Evolutionary conservation across 2,888 invertebrate genomes (phyloP), one percentile per base, ranked within the genome.

Genomic region (Pristionchus fissidentatus): DNA sequence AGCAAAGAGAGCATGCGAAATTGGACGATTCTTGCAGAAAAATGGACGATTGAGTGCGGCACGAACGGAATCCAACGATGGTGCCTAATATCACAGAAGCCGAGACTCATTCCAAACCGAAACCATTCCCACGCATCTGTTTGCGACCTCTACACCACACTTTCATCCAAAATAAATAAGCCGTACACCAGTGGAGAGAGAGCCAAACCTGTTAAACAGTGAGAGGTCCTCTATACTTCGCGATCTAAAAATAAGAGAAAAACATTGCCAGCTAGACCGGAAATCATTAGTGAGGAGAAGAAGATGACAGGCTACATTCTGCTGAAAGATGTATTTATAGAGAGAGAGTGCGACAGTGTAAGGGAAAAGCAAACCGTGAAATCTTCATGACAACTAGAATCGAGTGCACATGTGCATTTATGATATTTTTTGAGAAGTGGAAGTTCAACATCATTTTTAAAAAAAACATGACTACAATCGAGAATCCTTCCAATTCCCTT

Each of bases 171-270:
- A n/a, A n/a, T n/a, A n/a, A 70, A 41, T 43, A 70, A 70, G 70
- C 70, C 70, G 70, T 70, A 4, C 41, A 26, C 26, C 70, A 70
- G 43, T n/a, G 70, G 38, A 70, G 41, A 70, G 41, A n/a, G 32
- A 85, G 85, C 89, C 86, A 87, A n/a, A 92, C 92, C 92, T 92
- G 92, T 92, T 92, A 88, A 92, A 92, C 83, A 92, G 89, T 83
- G 91, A 92, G 85, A 92, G 87, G 85, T 92, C 92, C 87, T 92
- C 92, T 86, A 92, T 92, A 87, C 90, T 90, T 84, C 92, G 89
- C 82, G 92, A 92, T 88, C 91, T 92, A 86, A 88, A 90, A 70
- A 46, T 32, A 84, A 93, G 60, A 66, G 70, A 35, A 66, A 66
- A 81, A 62, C 43, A 75, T n/a, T n/a, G 41, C 70, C 49, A 77